Evolutionary conservation across 1,140 invertebrate genomes (phyloP).

Genomic region (Potamilus streckersoni): DNA sequence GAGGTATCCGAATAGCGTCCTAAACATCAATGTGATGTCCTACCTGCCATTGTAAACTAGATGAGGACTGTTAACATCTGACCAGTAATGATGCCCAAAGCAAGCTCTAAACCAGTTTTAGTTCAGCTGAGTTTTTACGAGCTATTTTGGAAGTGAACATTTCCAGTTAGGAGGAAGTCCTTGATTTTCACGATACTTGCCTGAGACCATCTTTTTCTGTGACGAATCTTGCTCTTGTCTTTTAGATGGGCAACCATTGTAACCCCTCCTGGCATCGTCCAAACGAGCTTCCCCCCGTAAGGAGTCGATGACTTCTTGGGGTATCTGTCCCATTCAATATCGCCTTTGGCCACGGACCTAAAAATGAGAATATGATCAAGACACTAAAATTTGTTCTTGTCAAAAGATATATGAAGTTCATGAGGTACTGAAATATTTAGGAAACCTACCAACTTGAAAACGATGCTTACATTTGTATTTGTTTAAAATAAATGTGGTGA

Average conservation of each 20-base stretch:
- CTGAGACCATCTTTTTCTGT: constrained; percentile 76
- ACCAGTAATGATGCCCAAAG: not conserved
- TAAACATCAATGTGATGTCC: not conserved
- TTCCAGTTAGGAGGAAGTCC: not conserved
- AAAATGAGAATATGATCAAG: too few species aligned
- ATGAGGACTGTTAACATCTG: not conserved
- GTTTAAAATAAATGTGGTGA: not conserved
- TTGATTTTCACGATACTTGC: constrained; percentile 31
- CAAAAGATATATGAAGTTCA: not conserved
- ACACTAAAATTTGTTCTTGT: not conserved
- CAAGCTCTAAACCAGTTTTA: too few species aligned
- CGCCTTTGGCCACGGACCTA: not conserved
- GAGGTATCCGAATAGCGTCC: not conserved
- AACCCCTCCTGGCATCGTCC: constrained; percentile 96
- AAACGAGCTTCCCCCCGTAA: constrained; percentile 93
- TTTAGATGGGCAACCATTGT: constrained; percentile 98
- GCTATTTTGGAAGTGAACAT: not conserved
- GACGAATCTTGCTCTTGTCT: constrained; percentile 95
- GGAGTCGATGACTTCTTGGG: constrained; percentile 69
- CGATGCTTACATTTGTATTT: not conserved
- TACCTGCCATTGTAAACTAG: not conserved
- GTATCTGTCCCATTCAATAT: constrained; percentile 1
- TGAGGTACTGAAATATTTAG: not conserved
- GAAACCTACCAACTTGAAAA: not conserved
- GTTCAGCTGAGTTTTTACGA: too few species aligned